A percentile compares a stretch with the other conserved stretches of the same genome.
Conservation (phyloP, 64 coral and sea anemone genomes). For the Montipora sp. region DNA sequence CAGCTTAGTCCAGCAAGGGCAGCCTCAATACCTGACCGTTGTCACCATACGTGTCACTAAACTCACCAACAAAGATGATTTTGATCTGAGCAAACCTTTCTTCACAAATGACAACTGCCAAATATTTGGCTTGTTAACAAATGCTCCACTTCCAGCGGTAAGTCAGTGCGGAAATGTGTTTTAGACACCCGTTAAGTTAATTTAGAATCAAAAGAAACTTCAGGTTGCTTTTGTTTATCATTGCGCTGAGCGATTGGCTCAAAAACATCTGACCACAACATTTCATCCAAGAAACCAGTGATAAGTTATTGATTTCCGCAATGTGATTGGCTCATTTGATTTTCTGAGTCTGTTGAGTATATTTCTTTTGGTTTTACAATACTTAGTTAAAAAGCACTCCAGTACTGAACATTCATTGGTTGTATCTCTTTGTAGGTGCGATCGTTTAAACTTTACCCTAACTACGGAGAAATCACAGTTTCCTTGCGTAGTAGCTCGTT, state of each 20-base stretch:
- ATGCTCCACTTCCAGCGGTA: conserved; percentile 34
- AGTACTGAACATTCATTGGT: neutral
- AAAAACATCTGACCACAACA: too few relatives aligned
- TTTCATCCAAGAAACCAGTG: too few relatives aligned
- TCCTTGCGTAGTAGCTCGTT: neutral
- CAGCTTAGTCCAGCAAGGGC: conserved; percentile 23
- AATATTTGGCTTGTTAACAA: conserved; percentile 48
- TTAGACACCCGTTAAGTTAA: too few relatives aligned
- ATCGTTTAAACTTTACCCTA: conserved; percentile 68
- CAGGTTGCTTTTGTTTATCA: too few relatives aligned
- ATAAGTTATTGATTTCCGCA: too few relatives aligned
- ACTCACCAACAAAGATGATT: neutral
- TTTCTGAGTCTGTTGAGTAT: neutral
- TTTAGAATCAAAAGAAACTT: too few relatives aligned
- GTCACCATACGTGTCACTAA: conserved; percentile 25
- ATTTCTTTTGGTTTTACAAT: too few relatives aligned
- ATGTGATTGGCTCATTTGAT: neutral
- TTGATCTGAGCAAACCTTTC: neutral
- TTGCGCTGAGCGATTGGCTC: too few relatives aligned
- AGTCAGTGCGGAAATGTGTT: neutral
- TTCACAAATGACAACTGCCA: neutral
- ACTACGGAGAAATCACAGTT: conserved; percentile 67
- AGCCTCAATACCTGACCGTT: conserved; percentile 22
- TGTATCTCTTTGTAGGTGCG: conserved; percentile 36
- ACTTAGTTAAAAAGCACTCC: neutral